phyloP scores from a whole-genome alignment of 2,113 vertebrate species.

The Amphiprion ocellaris region DNA sequence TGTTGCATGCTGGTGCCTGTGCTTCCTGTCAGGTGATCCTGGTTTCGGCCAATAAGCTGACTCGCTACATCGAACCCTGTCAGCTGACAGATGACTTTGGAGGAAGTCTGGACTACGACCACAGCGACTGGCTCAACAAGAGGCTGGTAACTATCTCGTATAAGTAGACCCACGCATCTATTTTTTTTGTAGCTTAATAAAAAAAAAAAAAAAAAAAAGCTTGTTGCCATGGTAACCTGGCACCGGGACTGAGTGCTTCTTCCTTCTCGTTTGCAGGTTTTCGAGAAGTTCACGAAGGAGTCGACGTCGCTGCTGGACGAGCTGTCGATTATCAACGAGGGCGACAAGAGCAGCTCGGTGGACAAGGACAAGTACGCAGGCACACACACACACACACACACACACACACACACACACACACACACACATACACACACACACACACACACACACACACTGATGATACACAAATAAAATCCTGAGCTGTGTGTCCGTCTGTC shows the following conservation, averaged over 20 bases:
- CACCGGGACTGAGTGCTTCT: background rate
- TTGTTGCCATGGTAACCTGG: conserved; percentile 8
- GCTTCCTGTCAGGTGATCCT: conserved; percentile 92
- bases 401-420: background rate
- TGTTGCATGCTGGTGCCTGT: background rate
- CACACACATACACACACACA: background rate
- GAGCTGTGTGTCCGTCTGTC: conserved; percentile 24
- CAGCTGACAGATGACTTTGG: conserved; percentile 98
- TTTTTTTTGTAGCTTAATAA: background rate
- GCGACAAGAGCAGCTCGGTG: conserved; percentile 90
- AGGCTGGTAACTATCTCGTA: conserved; percentile 86
- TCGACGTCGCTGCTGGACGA: conserved; percentile 96
- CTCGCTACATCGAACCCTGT: conserved; percentile 96
- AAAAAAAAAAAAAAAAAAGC: too few relatives aligned
- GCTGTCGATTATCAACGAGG: conserved; percentile 94
- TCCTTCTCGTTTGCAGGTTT: conserved; percentile 85
- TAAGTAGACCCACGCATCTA: background rate
- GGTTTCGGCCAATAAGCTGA: conserved; percentile 98
- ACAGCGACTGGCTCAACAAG: conserved; percentile 98
- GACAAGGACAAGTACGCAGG: conserved; percentile 91
- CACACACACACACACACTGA: background rate
- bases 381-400: background rate
- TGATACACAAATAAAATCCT: background rate
- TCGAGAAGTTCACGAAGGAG: conserved; percentile 99
- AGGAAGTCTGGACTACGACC: conserved; percentile 96